Base-by-base conservation (phyloP, 2,888 invertebrate species). In the Acrobasis suavella region DNA sequence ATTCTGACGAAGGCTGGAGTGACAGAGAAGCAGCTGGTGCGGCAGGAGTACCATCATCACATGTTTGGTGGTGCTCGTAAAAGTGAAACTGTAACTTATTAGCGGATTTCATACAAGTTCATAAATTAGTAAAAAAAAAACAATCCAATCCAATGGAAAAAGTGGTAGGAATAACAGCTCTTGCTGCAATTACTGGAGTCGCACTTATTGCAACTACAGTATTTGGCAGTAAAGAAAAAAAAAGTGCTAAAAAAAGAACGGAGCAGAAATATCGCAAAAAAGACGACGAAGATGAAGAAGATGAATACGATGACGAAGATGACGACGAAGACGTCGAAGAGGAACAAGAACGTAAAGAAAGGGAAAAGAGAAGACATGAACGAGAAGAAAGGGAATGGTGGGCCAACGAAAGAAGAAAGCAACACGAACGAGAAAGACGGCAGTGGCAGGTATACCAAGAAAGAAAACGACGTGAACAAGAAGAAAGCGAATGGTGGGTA, bases 1-100 rank as follows among this genome's bases (percentile, higher is more conserved):
- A 46, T 58, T 17, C 58, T 17, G 46, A 46, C 46, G 46, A 46
- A n/a, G 46, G 46, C 46, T 14, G 46, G 12, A 46, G 46, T 14
- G 46, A 46, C 14, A 46, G 14, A n/a, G 46, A 46, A 14, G 46
- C 46, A 46, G 46, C 46, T n/a, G 46, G 46, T n/a, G 46, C n/a
- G 7, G n/a, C 14, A n/a, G 46, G 5, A 6, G 46, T 46, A 5
- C 46, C 46, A n/a, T 12, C 46, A 10, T 46, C 46, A 12, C 46
- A 46, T n/a, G n/a, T n/a, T 46, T 46, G 46, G 46, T 46, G 46
- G 46, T 46, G 14, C 6, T 46, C n/a, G 46, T 46, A 46, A 46
- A 32, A 32, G 32, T 32, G 7, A 32, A 32, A 32, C 7, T 5
- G 32, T 7, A 32, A 5, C 7, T 6, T 7, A 32, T 32, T 6